These are phyloP conservation scores for Macrochelys suwanniensis DNA, from an alignment of 2,797 vertebrate species.

Conservation along the genomic window DNA sequence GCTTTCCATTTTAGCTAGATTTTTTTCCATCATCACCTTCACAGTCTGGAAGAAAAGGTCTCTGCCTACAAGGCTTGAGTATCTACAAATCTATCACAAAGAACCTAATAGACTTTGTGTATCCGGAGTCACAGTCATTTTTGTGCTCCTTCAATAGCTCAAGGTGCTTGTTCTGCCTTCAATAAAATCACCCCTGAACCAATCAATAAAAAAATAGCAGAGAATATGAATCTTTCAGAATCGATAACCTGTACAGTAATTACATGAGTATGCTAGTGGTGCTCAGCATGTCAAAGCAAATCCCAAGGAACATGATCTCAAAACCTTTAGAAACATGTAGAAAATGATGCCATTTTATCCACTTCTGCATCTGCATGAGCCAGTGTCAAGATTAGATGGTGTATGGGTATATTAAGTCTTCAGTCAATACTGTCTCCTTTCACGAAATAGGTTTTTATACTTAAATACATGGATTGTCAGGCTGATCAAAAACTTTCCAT, in stretches of 20 bases:
- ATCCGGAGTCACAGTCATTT: slow-evolving; percentile 74
- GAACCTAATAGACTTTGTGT: slow-evolving; percentile 56
- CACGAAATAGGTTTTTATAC: slow-evolving; percentile 36
- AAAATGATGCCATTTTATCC: slow-evolving; percentile 52
- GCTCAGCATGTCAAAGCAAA: slow-evolving; percentile 54
- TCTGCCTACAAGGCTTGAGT: slow-evolving; percentile 27
- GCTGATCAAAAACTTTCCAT: slow-evolving; percentile 45
- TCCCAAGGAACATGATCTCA: slow-evolving; percentile 37
- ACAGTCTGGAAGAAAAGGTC: slow-evolving; percentile 61
- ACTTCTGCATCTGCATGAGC: slow-evolving; percentile 38
- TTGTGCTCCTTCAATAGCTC: slow-evolving; percentile 66
- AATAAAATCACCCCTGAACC: slow-evolving; percentile 75
- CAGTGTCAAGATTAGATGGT: slow-evolving; percentile 55
- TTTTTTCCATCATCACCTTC: slow-evolving; percentile 53
- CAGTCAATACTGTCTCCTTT: slow-evolving; percentile 56
- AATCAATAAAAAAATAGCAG: slow-evolving; percentile 76
- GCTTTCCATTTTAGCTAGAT: slow-evolving; percentile 58
- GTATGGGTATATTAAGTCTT: slow-evolving; percentile 55
- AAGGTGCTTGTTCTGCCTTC: slow-evolving; percentile 73
- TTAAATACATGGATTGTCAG: slow-evolving; percentile 42
- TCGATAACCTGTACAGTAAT: slow-evolving; percentile 78
- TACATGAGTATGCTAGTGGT: slow-evolving; percentile 58
- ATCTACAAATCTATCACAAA: slow-evolving; percentile 64
- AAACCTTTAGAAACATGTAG: slow-evolving; percentile 58
- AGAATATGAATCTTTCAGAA: slow-evolving; percentile 78